Conservation (phyloP, 2,888 invertebrate species). For the Bellardia bayeri region DNA sequence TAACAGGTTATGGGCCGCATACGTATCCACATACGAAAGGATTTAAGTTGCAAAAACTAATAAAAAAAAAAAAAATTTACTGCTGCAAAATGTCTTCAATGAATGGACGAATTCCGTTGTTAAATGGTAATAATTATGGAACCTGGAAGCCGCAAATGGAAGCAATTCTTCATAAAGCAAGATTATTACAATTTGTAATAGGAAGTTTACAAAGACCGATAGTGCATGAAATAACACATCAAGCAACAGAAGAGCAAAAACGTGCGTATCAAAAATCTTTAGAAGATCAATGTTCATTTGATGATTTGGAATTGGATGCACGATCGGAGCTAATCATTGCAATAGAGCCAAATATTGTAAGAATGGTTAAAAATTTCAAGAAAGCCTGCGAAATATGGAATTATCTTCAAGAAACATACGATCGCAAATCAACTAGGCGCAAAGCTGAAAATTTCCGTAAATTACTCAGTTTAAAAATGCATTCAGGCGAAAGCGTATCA, state of each 20-base stretch:
- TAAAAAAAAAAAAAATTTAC: background rate
- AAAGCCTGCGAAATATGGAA: conserved; percentile 23
- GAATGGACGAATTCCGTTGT: background rate
- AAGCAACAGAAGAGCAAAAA: conserved; percentile 3
- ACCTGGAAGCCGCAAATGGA: conserved; percentile 37
- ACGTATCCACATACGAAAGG: background rate
- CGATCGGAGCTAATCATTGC: conserved; percentile 37
- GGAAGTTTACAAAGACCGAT: conserved; percentile 9
- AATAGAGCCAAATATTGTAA: conserved; percentile 27
- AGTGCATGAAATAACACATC: background rate
- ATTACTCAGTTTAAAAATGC: conserved; percentile 50
- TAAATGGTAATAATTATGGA: conserved; percentile 23
- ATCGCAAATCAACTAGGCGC: conserved; percentile 38
- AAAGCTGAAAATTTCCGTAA: conserved; percentile 45
- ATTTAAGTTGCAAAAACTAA: conserved; percentile 22
- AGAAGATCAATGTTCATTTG: conserved; percentile 15
- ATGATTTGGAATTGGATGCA: conserved; percentile 34
- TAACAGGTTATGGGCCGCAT: background rate
- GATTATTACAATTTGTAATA: conserved; percentile 23
- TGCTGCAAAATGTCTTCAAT: conserved; percentile 3
- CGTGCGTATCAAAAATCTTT: conserved; percentile 21
- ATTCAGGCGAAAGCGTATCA: background rate
- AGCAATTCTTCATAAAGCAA: background rate
- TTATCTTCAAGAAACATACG: background rate
- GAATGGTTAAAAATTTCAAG: conserved; percentile 51